Evolutionary conservation across 23 tunicate species (phyloP).

Genomic region (Trididemnum nubilum): DNA sequence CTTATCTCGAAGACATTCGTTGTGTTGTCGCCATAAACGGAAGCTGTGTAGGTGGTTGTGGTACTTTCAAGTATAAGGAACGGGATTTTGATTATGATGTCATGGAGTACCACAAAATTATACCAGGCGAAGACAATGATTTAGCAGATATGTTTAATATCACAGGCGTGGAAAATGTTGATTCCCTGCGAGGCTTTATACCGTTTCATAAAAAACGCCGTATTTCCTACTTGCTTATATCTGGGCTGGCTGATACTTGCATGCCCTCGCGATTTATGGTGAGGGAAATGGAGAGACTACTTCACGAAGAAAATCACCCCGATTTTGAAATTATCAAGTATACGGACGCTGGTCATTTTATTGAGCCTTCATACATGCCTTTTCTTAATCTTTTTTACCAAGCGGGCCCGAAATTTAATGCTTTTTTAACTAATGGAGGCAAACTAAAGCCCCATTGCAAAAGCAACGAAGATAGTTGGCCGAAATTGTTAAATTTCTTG

Average conservation of each 20-base stretch:
- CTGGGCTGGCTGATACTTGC: conserved; percentile 27
- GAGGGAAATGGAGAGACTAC: conserved; percentile 22
- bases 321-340: conserved; percentile 41
- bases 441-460: conserved; percentile 40
- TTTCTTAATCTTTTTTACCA: neutral
- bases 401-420: too few species aligned
- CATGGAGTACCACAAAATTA: neutral
- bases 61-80: neutral
- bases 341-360: conserved; percentile 58
- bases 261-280: conserved; percentile 16
- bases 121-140: neutral
- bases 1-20: neutral
- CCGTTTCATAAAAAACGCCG: conserved; percentile 23
- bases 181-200: neutral
- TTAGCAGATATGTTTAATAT: neutral
- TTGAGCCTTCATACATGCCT: conserved; percentile 47
- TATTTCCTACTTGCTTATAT: conserved; percentile 49
- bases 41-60: neutral
- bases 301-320: conserved; percentile 33
- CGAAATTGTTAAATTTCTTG: neutral
- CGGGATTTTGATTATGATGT: neutral
- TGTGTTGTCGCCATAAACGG: conserved; percentile 57
- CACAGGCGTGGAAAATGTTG: neutral
- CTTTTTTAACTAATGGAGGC: conserved; percentile 54
- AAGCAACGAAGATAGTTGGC: conserved; percentile 71